Evolutionary conservation across 2,888 invertebrate genomes (phyloP).

Genomic region (Acrocera orbiculus): DNA sequence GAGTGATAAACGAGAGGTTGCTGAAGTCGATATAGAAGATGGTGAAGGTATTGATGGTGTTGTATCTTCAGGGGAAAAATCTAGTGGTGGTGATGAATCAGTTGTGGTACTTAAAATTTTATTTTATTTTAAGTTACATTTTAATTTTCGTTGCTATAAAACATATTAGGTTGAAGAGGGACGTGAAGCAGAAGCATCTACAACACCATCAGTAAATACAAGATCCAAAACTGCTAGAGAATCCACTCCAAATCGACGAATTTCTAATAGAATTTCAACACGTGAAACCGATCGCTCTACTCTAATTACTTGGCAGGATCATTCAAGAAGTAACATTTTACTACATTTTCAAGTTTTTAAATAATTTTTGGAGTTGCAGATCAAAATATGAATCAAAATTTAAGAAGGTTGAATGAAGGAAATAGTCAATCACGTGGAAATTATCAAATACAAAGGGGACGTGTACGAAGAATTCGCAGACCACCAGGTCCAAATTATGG

Average conservation of each 20-base stretch:
- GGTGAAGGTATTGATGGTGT: constrained; percentile 34
- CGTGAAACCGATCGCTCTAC: constrained; percentile 35
- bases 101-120: constrained; percentile 19
- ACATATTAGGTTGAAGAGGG: constrained; percentile 43
- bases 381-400: constrained; percentile 16
- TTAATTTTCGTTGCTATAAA: not conserved
- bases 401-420: constrained; percentile 15
- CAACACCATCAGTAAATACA: constrained; percentile 41
- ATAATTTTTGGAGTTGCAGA: constrained; percentile 1
- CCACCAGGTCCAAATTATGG: constrained; percentile 21
- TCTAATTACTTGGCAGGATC: constrained; percentile 42
- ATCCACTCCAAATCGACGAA: constrained; percentile 23
- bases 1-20: constrained; percentile 23
- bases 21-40: constrained; percentile 22
- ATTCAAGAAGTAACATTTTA: constrained; percentile 8
- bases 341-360: not conserved
- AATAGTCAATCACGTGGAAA: too few relatives aligned
- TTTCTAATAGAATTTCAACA: constrained; percentile 23
- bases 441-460: constrained; percentile 19
- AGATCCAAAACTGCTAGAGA: constrained; percentile 28
- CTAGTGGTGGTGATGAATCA: constrained; percentile 34
- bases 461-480: constrained; percentile 27
- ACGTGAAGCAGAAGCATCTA: constrained; percentile 61
- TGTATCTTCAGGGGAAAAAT: constrained; percentile 45
- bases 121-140: not conserved